Evolutionary conservation across 1,140 invertebrate species (phyloP), one percentile per base, ranked within the genome.

Genomic region (Calycopis cecrops): DNA sequence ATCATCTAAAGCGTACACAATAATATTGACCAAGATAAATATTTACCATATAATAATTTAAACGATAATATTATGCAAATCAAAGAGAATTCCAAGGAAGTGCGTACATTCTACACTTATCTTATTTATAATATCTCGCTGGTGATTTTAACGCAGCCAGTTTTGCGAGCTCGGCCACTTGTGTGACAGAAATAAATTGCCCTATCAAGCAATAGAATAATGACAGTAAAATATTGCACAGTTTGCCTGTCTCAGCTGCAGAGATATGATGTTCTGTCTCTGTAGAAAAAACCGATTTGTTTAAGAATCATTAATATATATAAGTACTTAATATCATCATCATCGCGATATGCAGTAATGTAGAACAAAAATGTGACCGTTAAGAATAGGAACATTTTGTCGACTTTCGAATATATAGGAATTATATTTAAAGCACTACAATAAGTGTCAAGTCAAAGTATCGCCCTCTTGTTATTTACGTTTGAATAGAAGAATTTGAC

Each of bases 151-250:
- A 62, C 60, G 62, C 62, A 60, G 58, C 64, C 52, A 59, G 64
- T 67, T 69, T 59, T 52, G 59, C 59, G 48, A 59, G 55, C 52
- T 34, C 38, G 51, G 61, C 59, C 57, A 68, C 65, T 64, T 63
- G 68, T 71, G 59, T 44, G 63, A 60, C 62, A 63, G 53, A 55
- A 68, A 69, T 65, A 68, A 71, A 71, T 71, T 52, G 63, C 52
- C 61, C 58, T 67, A 65, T 63, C 61, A 57, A 63, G 51, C 57
- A 66, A 58, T 60, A 57, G 44, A 66, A 59, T 69, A 62, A 65
- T 65, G 63, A 60, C 59, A 51, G 55, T 59, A 52, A 69, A 62
- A 63, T 62, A 67, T 67, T 67, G 58, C 58, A 62, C 52, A 55
- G 59, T 63, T 65, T 60, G 64, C 65, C 60, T 69, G 63, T 59